phyloP scores from a whole-genome alignment of 2,797 vertebrate species.

The Ptychadena robeensis region DNA sequence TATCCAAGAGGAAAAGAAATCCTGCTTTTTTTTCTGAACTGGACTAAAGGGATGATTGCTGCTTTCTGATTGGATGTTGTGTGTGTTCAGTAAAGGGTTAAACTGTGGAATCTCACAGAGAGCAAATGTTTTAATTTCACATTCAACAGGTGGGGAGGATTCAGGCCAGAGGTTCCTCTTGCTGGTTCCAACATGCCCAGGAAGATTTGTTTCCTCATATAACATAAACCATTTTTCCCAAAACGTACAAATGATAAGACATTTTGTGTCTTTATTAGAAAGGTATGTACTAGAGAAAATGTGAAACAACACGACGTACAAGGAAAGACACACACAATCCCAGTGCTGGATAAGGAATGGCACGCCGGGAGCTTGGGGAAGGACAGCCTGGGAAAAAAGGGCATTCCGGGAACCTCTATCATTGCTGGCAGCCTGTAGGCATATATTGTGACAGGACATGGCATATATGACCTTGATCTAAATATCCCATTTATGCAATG shows the following conservation, averaged over 20 bases:
- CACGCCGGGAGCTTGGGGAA: neutral
- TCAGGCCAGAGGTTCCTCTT: constrained; percentile 56
- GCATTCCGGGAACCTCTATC: neutral
- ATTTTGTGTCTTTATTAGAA: constrained; percentile 54
- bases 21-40: neutral
- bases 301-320: neutral
- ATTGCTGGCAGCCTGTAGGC: neutral
- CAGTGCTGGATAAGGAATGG: neutral
- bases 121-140: constrained; percentile 57
- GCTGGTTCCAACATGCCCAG: constrained; percentile 58
- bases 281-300: constrained; percentile 43
- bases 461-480: neutral
- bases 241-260: constrained; percentile 58
- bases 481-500: neutral
- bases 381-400: neutral
- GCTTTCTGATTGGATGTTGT: neutral
- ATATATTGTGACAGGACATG: neutral
- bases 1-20: neutral
- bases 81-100: constrained; percentile 43
- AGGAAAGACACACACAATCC: constrained; percentile 5
- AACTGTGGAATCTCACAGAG: constrained; percentile 51
- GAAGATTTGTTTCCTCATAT: constrained; percentile 58
- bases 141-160: constrained; percentile 60
- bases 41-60: neutral
- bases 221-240: constrained; percentile 57